Evolutionary conservation across 2,888 invertebrate genomes (phyloP).

Genomic region (Periphyllus acericola): DNA sequence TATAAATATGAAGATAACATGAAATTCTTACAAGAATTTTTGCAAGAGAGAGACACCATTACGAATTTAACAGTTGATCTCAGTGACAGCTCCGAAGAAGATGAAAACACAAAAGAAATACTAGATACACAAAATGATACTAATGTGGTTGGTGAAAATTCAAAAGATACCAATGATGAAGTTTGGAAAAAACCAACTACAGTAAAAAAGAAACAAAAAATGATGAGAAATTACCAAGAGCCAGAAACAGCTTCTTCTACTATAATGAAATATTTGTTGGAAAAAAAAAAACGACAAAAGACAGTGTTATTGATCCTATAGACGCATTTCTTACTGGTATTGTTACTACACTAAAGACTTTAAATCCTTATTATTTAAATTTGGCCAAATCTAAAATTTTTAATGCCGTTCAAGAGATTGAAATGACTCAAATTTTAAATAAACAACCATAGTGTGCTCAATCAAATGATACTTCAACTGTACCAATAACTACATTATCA

Average conservation of each 20-base stretch:
- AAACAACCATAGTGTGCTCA: constrained; percentile 25
- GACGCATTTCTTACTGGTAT: constrained; percentile 23
- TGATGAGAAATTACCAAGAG: not conserved
- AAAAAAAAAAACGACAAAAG: constrained; percentile 10
- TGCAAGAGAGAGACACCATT: constrained; percentile 14
- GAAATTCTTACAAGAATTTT: not conserved
- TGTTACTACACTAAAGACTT: constrained; percentile 11
- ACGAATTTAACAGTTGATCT: not conserved
- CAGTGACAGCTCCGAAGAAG: not conserved
- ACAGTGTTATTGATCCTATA: not conserved
- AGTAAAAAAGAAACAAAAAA: not conserved
- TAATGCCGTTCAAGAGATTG: constrained; percentile 24
- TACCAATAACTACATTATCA: constrained; percentile 29
- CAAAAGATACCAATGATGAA: not conserved
- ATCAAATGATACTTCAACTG: constrained; percentile 27
- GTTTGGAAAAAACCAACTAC: constrained; percentile 3
- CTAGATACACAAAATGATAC: constrained; percentile 4
- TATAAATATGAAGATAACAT: too few relatives aligned
- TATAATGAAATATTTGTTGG: constrained; percentile 28
- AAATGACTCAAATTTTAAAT: constrained; percentile 22
- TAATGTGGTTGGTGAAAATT: constrained; percentile 14
- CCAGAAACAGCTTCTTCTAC: constrained; percentile 23
- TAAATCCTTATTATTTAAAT: constrained; percentile 18
- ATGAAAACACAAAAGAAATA: not conserved
- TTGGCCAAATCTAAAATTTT: constrained; percentile 24